Base-by-base conservation (phyloP, 2,888 invertebrate species). In the Pediacus dermestoides region DNA sequence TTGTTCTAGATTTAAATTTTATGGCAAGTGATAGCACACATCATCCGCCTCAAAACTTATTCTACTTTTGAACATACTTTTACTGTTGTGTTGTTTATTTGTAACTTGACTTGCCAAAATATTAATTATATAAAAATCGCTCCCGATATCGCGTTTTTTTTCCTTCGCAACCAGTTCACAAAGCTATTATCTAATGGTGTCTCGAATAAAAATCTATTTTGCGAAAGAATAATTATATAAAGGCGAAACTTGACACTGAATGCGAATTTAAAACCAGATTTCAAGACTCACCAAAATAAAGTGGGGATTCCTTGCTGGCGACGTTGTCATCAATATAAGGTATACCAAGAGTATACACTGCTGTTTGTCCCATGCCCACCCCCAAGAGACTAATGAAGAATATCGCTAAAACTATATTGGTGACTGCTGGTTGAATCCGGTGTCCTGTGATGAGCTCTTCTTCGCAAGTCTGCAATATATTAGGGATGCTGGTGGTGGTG, bases 251-350 rank as follows among this genome's bases (percentile, higher is more conserved):
- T 6, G 8, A 18, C n/a, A 18, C n/a, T 7, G 6, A 7, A 18
- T 18, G 8, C 6, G 8, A 18, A 18, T 7, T 18, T 6, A 18
- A 18, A 7, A 18, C 6, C 6, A 18, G 8, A 18, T 18, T 18
- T n/a, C n/a, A n/a, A n/a, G n/a, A 73, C 78, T 80, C 70, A 88
- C 88, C 87, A 74, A 92, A 89, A 72, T 93, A 93, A 52, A 92
- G 77, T 14, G 93, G 91, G 40, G 91, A 91, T 68, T 92, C 91
- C 58, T 87, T 79, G 70, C 88, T 89, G 57, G 89, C 88, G 41
- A 93, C 91, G 68, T 93, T 93, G 68, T 93, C 92, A 57, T 93
- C 93, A 49, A 93, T 89, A 67, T 90, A 93, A 2, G 93, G 92
- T 57, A 93, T 92, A 10, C 92, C 93, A 25, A 93, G 76, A 11